Evolutionary conservation across 2,888 invertebrate genomes (phyloP).

Genomic region (Eupithecia pulchellata): DNA sequence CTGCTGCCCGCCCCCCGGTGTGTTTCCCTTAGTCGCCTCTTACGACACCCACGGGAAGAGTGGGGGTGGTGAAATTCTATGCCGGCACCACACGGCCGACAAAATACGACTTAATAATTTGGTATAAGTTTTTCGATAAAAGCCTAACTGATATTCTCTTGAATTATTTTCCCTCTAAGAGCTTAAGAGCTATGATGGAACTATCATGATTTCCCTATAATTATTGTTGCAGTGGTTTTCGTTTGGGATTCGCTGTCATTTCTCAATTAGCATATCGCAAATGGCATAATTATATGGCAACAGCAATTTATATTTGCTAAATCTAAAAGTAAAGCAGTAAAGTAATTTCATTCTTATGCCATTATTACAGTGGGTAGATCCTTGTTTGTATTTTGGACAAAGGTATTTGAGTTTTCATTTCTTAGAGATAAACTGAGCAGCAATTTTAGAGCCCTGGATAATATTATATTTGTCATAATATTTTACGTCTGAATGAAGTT

Average conservation of each 20-base stretch:
- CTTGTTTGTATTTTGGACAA: background rate
- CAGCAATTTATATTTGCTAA: background rate
- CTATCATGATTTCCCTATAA: background rate
- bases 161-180: no score
- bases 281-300: conserved; percentile 8
- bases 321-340: no score
- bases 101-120: background rate
- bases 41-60: no score
- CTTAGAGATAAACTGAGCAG: background rate
- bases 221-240: background rate
- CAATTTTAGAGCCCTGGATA: no score
- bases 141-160: no score
- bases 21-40: no score
- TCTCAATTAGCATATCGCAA: conserved; percentile 6
- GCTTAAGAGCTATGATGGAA: background rate
- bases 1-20: no score
- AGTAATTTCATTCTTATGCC: background rate
- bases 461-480: no score
- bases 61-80: no score
- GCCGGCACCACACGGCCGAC: no score
- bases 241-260: conserved; percentile 2
- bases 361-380: background rate
- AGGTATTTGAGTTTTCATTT: background rate
- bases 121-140: background rate
- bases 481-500: no score